Conservation (phyloP, 2,888 invertebrate species). For the Troides aeacus region DNA sequence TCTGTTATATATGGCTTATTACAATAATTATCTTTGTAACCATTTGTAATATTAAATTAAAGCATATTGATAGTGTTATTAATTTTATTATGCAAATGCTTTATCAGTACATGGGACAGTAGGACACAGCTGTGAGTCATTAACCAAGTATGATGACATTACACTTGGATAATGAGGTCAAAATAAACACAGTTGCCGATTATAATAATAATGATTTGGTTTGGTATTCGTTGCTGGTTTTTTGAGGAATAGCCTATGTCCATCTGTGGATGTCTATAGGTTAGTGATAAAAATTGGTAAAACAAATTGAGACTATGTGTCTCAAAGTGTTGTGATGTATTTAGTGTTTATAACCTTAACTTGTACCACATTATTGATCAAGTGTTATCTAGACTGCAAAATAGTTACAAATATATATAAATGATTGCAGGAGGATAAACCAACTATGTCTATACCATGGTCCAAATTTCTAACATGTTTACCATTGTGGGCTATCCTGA, state of each 20-base stretch:
- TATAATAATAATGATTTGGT: neutral
- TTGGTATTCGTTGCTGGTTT: too few relatives aligned
- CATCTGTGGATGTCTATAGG: too few relatives aligned
- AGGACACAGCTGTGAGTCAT: slow-evolving; percentile 29
- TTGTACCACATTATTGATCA: too few relatives aligned
- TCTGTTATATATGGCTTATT: neutral
- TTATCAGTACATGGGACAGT: slow-evolving; percentile 31
- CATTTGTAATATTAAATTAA: slow-evolving; percentile 1
- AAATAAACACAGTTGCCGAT: neutral
- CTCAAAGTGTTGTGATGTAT: too few relatives aligned
- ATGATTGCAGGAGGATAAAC: slow-evolving; percentile 71
- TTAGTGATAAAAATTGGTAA: too few relatives aligned
- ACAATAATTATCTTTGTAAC: slow-evolving; percentile 10
- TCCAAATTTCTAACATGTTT: slow-evolving; percentile 84
- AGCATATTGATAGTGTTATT: slow-evolving; percentile 1
- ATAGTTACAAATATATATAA: neutral
- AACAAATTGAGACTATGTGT: too few relatives aligned
- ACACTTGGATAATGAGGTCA: slow-evolving; percentile 26
- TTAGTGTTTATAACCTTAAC: too few relatives aligned
- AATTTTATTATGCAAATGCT: slow-evolving; percentile 20
- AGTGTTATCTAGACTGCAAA: too few relatives aligned
- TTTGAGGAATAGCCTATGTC: too few relatives aligned
- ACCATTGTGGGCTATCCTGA: slow-evolving; percentile 90
- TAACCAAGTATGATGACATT: slow-evolving; percentile 16
- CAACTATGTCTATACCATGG: slow-evolving; percentile 85